Evolutionary conservation across 2,888 invertebrate species (phyloP).

Genomic region (Heliconius sara): DNA sequence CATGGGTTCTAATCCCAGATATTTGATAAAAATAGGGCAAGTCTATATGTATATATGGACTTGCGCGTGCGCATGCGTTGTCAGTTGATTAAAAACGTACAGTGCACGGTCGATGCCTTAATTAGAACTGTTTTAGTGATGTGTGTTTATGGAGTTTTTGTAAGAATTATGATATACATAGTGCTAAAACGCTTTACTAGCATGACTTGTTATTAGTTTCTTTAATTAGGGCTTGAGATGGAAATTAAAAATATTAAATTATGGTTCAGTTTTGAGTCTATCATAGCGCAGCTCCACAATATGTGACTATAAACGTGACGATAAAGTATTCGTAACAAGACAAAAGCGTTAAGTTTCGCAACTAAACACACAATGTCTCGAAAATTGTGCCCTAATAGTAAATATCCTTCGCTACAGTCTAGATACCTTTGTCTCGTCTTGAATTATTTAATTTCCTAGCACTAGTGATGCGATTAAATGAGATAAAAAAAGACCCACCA

Average conservation of each 20-base stretch:
- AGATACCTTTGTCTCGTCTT: no score
- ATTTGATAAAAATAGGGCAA: conserved; percentile 48
- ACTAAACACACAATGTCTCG: no score
- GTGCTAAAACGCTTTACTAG: not conserved
- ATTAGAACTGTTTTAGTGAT: conserved; percentile 70
- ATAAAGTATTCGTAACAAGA: no score
- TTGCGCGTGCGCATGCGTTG: conserved; percentile 59
- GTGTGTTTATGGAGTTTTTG: not conserved
- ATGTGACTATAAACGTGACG: no score
- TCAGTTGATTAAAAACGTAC: conserved; percentile 81
- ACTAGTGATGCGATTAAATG: not conserved
- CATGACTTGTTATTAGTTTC: not conserved
- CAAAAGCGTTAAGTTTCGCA: no score
- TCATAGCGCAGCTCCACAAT: no score
- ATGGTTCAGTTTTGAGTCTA: no score
- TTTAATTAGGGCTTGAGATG: not conserved
- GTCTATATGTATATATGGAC: conserved; percentile 33
- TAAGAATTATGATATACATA: not conserved
- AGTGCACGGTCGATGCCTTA: conserved; percentile 81
- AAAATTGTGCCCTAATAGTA: no score
- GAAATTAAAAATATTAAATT: not conserved
- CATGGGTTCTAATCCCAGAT: conserved; percentile 45
- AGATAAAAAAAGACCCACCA: not conserved
- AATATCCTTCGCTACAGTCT: no score
- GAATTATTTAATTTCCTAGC: no score